Percentiles rank a stretch among this genome's conserved stretches.
Evolutionary conservation across 2,888 invertebrate species (phyloP).

Genomic region (Caenorhabditis sp.): DNA sequence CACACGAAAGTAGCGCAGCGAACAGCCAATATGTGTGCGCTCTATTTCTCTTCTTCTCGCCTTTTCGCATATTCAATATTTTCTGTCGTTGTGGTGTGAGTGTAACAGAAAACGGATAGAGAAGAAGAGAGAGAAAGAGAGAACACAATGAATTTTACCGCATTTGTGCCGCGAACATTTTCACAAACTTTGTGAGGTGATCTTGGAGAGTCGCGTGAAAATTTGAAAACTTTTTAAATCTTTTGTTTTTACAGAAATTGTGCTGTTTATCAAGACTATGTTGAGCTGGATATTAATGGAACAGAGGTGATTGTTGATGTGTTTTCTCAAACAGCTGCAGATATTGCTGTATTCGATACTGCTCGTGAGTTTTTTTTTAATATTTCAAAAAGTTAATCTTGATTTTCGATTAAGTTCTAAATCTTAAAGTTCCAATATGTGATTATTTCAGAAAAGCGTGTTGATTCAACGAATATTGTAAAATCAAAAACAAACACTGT

Average conservation of each 20-base stretch:
- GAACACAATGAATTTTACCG: not conserved
- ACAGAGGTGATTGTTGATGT: constrained; percentile 46
- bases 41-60: not conserved
- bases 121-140: not conserved
- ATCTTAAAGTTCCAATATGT: too few species aligned
- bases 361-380: constrained; percentile 7
- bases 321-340: constrained; percentile 27
- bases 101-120: not conserved
- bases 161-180: not conserved
- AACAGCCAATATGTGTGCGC: not conserved
- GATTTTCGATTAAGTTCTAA: not conserved
- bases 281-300: constrained; percentile 51
- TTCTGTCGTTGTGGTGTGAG: not conserved
- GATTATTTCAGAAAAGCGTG: constrained; percentile 21
- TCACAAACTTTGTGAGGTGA: too few species aligned
- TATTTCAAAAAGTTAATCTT: not conserved
- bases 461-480: constrained; percentile 20
- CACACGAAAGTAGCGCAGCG: not conserved
- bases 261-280: constrained; percentile 44
- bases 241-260: constrained; percentile 40
- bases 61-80: not conserved
- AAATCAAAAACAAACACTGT: constrained; percentile 48
- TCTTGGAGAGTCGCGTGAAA: too few species aligned
- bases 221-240: too few species aligned
- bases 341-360: constrained; percentile 22